These are phyloP conservation scores for Vulpes lagopus DNA, from an alignment of 2,113 vertebrate genomes.

Conservation along the genomic window DNA sequence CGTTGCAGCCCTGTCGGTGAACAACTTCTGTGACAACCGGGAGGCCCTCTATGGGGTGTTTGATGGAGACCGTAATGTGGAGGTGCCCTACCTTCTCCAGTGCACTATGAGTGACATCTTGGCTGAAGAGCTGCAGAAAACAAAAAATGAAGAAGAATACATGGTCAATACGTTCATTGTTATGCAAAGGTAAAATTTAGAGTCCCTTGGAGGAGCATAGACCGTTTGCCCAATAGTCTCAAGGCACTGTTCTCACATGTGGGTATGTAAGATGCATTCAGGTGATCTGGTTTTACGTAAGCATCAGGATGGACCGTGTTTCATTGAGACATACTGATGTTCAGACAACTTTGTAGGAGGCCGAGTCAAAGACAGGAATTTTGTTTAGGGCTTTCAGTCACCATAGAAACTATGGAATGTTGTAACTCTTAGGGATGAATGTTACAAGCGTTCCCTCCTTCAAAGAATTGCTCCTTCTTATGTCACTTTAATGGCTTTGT, in stretches of 20 bases:
- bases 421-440: not conserved
- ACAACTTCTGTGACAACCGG: conserved; percentile 95
- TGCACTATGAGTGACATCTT: conserved; percentile 99
- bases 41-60: conserved; percentile 98
- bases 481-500: not conserved
- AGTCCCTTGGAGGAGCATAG: not conserved
- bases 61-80: conserved; percentile 97
- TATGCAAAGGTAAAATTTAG: conserved; percentile 93
- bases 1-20: conserved; percentile 96
- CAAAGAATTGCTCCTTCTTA: not conserved
- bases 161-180: conserved; percentile 99
- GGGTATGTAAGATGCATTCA: not conserved
- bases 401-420: not conserved
- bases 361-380: not conserved
- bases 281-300: not conserved
- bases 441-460: not conserved
- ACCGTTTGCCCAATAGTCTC: not conserved
- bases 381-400: too few relatives aligned
- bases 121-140: conserved; percentile 97
- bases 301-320: not conserved
- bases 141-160: conserved; percentile 96
- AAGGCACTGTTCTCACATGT: accelerated
- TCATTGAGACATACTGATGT: not conserved
- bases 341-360: not conserved
- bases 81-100: conserved; percentile 97